A percentile compares a stretch with the other conserved stretches of the same genome.
These are phyloP conservation scores for Porphyrio hochstetteri DNA, from an alignment of 2,113 vertebrate species.

Conservation along the genomic window DNA sequence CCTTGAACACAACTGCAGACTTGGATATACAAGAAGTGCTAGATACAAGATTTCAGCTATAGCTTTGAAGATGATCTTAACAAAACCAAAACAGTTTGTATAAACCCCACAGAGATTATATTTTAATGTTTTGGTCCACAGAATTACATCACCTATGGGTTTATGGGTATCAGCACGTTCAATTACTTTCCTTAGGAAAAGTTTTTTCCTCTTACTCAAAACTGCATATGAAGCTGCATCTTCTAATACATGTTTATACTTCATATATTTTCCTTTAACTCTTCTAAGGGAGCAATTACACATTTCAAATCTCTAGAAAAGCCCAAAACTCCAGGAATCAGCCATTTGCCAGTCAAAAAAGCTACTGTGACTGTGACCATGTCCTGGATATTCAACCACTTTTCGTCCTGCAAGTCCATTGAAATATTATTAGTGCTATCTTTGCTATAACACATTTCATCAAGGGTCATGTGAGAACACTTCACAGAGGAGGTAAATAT, in stretches of 20 bases:
- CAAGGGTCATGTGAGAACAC: background rate
- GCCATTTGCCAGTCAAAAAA: slow-evolving; percentile 29
- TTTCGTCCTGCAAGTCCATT: background rate
- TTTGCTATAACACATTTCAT: background rate
- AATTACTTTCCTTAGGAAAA: slow-evolving; percentile 6
- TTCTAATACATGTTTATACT: background rate
- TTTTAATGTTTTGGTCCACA: slow-evolving; percentile 9
- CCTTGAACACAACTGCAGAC: background rate
- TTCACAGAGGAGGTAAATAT: background rate
- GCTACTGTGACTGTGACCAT: background rate
- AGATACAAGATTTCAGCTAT: background rate
- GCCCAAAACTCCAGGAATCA: slow-evolving; percentile 5
- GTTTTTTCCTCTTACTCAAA: background rate
- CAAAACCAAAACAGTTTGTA: background rate
- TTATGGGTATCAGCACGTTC: background rate
- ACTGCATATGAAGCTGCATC: background rate
- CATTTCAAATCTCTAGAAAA: slow-evolving; percentile 25
- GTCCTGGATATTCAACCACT: background rate
- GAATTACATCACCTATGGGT: slow-evolving; percentile 1
- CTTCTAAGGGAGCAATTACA: slow-evolving; percentile 10
- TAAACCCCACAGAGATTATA: background rate
- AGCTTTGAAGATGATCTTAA: background rate
- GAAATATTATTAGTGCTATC: background rate
- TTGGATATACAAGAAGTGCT: background rate
- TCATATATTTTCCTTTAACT: slow-evolving; percentile 9